Evolutionary conservation across 1,140 invertebrate genomes (phyloP), one percentile per base, ranked within the genome.

Genomic region (Condylostylus longicornis): DNA sequence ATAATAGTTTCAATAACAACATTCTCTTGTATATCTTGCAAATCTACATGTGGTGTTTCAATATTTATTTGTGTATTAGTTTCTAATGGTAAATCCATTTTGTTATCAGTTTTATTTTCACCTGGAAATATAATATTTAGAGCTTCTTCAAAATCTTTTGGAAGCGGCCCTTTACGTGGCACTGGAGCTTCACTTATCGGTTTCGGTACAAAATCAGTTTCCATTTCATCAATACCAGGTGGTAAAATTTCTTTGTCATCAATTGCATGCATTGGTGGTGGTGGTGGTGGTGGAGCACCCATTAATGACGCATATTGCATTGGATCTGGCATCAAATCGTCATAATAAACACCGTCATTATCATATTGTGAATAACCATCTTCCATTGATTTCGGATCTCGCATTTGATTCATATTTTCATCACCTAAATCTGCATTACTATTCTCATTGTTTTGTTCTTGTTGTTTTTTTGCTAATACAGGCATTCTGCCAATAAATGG

Each of bases 401-500:
- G 9, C 18, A 20, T 20, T n/a, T 7, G 8, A 4, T 18, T 4
- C 8, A 18, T 12, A 20, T 20, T 6, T 15, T 12, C 51, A 20
- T 13, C 32, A 4, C 29, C 31, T 33, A 19, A 5, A n/a, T 21
- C 19, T 15, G 21, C 17, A 49, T 58, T 18, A 51, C 48, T 30
- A 29, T 21, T 25, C 7, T 12, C 28, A 15, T 4, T 4, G 17
- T 20, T 25, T 33, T 42, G 38, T 18, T 38, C 35, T 10, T 33
- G 8, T 2, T 48, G 45, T 39, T 71, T 70, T 34, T 76, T 77
- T 43, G 77, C 77, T 33, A 77, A 74, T 23, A 79, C 50, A 2
- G 75, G 76, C 60, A 79, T 69, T 45, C 75, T 60, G 1, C 75
- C 76, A 33, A 78, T 79, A 39, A 79, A 78, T 0, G 75, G 75